Evolutionary conservation across 2,888 invertebrate genomes (phyloP).

Genomic region (Acanthosepion lycidas): DNA sequence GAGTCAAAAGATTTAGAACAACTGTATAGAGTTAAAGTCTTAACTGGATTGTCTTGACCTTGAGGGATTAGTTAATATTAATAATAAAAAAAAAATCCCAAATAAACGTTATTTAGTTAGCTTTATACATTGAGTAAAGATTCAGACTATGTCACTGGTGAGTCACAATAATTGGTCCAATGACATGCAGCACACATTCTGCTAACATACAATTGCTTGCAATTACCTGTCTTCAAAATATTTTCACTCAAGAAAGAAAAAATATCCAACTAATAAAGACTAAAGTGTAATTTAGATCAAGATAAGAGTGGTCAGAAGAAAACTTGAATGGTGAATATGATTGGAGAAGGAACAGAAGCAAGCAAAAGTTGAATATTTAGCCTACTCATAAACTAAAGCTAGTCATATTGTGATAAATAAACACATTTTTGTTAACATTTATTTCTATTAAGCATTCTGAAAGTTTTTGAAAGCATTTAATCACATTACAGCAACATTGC

Average conservation of each 20-base stretch:
- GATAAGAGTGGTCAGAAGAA: neutral
- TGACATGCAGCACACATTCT: neutral
- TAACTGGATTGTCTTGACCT: neutral
- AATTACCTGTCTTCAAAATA: neutral
- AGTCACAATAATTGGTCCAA: neutral
- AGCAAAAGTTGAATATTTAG: no score
- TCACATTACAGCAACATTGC: no score
- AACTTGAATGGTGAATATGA: neutral
- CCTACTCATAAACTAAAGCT: no score
- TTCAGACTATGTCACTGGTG: neutral
- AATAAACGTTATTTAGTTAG: neutral
- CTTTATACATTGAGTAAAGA: neutral
- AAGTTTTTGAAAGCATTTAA: no score
- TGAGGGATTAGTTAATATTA: neutral
- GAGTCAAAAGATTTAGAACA: no score
- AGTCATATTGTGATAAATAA: no score
- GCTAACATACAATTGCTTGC: neutral
- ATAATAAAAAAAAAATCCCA: neutral
- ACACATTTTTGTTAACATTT: no score
- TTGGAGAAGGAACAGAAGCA: no score
- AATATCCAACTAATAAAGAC: neutral
- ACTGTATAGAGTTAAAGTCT: no score
- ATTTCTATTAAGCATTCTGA: no score
- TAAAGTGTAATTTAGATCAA: neutral
- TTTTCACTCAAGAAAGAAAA: neutral